These are phyloP conservation scores for Drosophila birchii DNA, from an alignment of 2,888 invertebrate species.

Conservation along the genomic window DNA sequence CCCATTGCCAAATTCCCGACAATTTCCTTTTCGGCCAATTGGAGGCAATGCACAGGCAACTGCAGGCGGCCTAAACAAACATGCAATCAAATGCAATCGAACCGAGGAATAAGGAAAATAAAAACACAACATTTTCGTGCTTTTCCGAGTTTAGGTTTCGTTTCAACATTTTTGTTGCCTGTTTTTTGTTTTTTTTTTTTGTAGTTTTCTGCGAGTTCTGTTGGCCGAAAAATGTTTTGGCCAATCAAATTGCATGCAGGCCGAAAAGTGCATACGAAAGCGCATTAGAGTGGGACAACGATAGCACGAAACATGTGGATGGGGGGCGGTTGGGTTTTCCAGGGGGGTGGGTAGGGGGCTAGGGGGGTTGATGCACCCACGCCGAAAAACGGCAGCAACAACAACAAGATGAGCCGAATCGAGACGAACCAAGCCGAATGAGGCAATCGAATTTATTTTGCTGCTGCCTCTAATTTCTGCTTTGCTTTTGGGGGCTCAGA, in stretches of 20 bases:
- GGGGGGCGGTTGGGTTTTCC: conserved; percentile 1
- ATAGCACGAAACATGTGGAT: conserved; percentile 62
- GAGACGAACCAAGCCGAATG: conserved; percentile 60
- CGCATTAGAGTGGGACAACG: conserved; percentile 78
- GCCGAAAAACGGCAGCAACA: conserved; percentile 47
- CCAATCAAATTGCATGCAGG: conserved; percentile 79
- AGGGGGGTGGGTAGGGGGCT: neutral
- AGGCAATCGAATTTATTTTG: conserved; percentile 79
- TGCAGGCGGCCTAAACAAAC: conserved; percentile 59
- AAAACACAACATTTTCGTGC: conserved; percentile 33
- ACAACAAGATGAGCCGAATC: conserved; percentile 55
- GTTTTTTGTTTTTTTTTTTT: neutral
- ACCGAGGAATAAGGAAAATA: conserved; percentile 22
- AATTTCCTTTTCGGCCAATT: conserved; percentile 73
- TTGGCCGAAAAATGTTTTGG: conserved; percentile 71
- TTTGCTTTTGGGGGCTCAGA: conserved; percentile 42
- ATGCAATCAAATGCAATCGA: conserved; percentile 81
- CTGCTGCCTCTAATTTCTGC: conserved; percentile 72
- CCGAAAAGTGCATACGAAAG: conserved; percentile 77
- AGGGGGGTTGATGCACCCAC: conserved; percentile 57
- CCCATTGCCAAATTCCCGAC: conserved; percentile 56
- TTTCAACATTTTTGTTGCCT: neutral
- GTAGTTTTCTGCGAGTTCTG: conserved; percentile 23
- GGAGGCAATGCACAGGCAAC: conserved; percentile 48
- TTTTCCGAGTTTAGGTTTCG: conserved; percentile 60